phyloP scores from a whole-genome alignment of 2,113 vertebrate genomes.

The Ursus arctos region DNA sequence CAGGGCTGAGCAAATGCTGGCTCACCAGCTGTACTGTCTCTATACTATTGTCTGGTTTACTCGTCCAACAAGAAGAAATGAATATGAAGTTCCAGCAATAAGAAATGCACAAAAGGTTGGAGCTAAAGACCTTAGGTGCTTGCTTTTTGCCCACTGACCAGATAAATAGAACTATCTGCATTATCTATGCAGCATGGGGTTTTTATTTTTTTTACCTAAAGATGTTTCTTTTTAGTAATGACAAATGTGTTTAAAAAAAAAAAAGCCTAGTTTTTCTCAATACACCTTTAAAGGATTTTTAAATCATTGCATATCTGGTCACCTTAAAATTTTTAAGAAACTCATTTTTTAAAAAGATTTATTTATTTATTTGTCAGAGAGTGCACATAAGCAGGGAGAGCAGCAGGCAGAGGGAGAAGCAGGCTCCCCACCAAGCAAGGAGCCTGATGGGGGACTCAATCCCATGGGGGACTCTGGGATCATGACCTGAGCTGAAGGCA shows the following conservation, averaged over 20 bases:
- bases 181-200: neutral
- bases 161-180: neutral
- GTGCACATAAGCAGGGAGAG: too few relatives aligned
- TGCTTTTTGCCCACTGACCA: neutral
- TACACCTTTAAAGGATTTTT: slow-evolving; percentile 85
- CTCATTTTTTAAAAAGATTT: too few relatives aligned
- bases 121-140: neutral
- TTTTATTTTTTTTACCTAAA: neutral
- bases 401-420: too few relatives aligned
- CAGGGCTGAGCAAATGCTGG: slow-evolving; percentile 75
- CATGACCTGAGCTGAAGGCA: too few relatives aligned
- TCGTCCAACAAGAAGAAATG: neutral
- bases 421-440: too few relatives aligned
- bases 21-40: slow-evolving; percentile 87
- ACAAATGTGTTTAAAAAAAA: neutral
- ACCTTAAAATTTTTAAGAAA: slow-evolving; percentile 99
- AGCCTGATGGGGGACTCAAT: too few relatives aligned
- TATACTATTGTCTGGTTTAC: slow-evolving; percentile 92
- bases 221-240: neutral
- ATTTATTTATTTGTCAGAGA: too few relatives aligned
- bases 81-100: neutral
- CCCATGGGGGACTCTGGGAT: too few relatives aligned
- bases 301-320: slow-evolving; percentile 99
- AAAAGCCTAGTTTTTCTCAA: neutral
- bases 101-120: neutral